Percentiles rank a stretch among this genome's conserved stretches.
phyloP scores from a whole-genome alignment of 2,113 vertebrate genomes.

The Podilymbus podiceps region DNA sequence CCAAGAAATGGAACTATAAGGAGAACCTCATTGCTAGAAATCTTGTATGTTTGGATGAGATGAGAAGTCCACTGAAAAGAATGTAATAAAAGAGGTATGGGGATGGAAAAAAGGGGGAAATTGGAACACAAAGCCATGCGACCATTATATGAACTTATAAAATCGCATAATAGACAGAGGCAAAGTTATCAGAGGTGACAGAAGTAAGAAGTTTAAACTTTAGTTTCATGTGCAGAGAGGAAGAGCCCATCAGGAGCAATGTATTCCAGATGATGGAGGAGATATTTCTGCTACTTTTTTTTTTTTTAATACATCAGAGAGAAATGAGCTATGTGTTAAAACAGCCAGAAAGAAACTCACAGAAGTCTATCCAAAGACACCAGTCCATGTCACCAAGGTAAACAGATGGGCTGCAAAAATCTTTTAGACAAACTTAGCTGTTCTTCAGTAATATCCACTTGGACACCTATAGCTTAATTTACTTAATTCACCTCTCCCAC shows the following conservation, averaged over 20 bases:
- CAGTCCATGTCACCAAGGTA: background rate
- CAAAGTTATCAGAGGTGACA: background rate
- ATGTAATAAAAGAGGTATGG: background rate
- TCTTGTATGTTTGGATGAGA: background rate
- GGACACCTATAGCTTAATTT: background rate
- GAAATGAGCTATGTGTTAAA: background rate
- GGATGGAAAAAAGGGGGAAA: background rate
- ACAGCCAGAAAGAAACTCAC: background rate
- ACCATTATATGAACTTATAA: background rate
- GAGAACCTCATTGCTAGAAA: background rate
- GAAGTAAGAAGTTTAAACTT: background rate
- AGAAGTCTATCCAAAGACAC: background rate
- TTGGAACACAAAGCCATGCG: background rate
- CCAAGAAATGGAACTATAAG: background rate
- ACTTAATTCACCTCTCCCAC: background rate
- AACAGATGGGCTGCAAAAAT: background rate
- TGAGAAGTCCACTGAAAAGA: background rate
- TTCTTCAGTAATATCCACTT: background rate
- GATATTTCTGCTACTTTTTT: background rate
- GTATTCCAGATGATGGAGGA: background rate
- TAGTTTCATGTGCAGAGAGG: background rate
- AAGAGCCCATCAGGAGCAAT: background rate
- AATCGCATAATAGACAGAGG: background rate
- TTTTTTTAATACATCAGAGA: background rate
- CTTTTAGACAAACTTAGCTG: background rate